Conservation (phyloP, 2,797 vertebrate species). For the Tokudaia tokunoshimensis region DNA sequence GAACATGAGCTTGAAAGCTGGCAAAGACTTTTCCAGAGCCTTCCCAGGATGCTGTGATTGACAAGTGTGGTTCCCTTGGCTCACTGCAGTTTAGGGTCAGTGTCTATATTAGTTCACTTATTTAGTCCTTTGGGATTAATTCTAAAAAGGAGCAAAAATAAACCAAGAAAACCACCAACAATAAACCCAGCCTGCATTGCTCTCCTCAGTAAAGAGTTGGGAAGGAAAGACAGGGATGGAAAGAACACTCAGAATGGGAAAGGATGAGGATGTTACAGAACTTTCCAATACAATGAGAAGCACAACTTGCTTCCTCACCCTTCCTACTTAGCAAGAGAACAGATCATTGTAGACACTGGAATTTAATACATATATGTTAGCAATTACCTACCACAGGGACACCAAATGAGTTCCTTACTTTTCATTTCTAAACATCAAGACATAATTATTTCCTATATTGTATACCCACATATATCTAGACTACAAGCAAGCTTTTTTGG, state of each 20-base stretch:
- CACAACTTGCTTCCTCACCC: not conserved
- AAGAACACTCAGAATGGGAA: not conserved
- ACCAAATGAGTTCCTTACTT: not conserved
- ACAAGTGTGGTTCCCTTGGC: not conserved
- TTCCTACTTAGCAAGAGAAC: not conserved
- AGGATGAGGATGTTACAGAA: not conserved
- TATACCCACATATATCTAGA: not conserved
- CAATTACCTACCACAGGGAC: not conserved
- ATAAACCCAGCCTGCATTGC: not conserved
- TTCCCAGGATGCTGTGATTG: not conserved
- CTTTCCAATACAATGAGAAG: not conserved
- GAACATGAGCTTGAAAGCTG: not conserved
- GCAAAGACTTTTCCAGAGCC: not conserved
- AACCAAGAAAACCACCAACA: not conserved
- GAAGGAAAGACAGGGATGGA: not conserved
- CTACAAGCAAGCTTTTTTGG: not conserved
- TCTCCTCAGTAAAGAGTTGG: not conserved
- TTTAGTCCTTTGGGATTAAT: constrained; percentile 3
- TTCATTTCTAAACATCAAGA: not conserved
- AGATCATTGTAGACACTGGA: not conserved
- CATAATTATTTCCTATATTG: not conserved
- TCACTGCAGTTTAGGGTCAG: not conserved
- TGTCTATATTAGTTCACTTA: not conserved
- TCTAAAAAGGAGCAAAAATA: not conserved
- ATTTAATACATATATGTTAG: not conserved